These are phyloP conservation scores for Manis javanica DNA, from an alignment of 2,797 vertebrate genomes.

Conservation along the genomic window DNA sequence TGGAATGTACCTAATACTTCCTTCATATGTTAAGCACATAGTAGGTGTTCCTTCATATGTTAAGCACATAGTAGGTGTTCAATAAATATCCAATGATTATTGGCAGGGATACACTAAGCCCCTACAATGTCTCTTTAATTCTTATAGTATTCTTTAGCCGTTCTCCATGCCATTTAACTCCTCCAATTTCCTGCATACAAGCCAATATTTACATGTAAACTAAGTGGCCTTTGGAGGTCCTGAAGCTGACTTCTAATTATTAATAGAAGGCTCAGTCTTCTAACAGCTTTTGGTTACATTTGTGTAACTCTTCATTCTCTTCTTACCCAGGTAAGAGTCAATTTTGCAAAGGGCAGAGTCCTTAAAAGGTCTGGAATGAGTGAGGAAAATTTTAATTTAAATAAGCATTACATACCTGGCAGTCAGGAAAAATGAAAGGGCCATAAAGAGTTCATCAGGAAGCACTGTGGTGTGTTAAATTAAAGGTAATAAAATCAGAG, in stretches of 20 bases:
- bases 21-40: background rate
- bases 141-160: background rate
- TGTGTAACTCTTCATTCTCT: background rate
- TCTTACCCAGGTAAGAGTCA: constrained; percentile 60
- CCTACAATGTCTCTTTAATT: background rate
- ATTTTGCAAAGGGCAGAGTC: constrained; percentile 33
- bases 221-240: constrained; percentile 28
- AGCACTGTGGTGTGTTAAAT: constrained; percentile 67
- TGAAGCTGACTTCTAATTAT: background rate
- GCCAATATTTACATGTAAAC: constrained; percentile 43
- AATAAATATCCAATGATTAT: background rate
- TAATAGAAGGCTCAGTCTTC: background rate
- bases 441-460: constrained; percentile 74
- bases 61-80: background rate
- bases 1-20: background rate
- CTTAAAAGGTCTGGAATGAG: constrained; percentile 48
- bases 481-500: constrained; percentile 70
- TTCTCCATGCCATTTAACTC: constrained; percentile 23
- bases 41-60: background rate
- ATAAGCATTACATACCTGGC: constrained; percentile 67
- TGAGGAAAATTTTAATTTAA: constrained; percentile 77
- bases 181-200: background rate
- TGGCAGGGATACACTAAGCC: background rate
- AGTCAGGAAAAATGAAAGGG: constrained; percentile 67
- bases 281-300: constrained; percentile 60